Conservation (phyloP, 2,797 vertebrate species). For the Lerista edwardsae region DNA sequence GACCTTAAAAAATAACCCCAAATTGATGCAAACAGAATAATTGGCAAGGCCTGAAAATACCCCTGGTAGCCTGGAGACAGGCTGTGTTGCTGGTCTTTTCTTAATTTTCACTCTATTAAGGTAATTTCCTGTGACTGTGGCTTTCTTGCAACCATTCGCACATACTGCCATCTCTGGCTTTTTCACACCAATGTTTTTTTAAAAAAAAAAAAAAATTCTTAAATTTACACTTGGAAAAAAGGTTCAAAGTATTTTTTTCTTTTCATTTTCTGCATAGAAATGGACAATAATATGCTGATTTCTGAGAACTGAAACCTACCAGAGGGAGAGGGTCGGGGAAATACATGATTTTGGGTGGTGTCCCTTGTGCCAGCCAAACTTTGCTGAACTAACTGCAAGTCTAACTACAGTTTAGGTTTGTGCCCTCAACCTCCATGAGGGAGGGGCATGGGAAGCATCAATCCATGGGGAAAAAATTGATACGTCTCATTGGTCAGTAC, state of each 20-base stretch:
- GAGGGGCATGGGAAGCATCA: too few relatives aligned
- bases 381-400: too few relatives aligned
- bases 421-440: too few relatives aligned
- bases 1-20: conserved; percentile 67
- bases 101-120: conserved; percentile 84
- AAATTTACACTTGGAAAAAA: conserved; percentile 7
- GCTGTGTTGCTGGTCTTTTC: conserved; percentile 64
- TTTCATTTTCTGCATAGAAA: conserved; percentile 20
- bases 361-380: too few relatives aligned
- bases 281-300: neutral
- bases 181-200: neutral
- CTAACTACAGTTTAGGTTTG: too few relatives aligned
- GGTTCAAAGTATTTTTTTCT: neutral
- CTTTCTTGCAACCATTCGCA: conserved; percentile 56
- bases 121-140: conserved; percentile 77
- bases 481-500: neutral
- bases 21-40: conserved; percentile 79
- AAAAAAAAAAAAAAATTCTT: neutral
- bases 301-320: neutral
- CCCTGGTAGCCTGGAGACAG: conserved; percentile 74
- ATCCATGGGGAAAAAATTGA: too few relatives aligned
- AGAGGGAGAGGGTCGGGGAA: neutral
- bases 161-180: conserved; percentile 46
- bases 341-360: neutral
- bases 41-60: conserved; percentile 74